Evolutionary conservation across 2,113 vertebrate species (phyloP).

Genomic region (Scortum barcoo): DNA sequence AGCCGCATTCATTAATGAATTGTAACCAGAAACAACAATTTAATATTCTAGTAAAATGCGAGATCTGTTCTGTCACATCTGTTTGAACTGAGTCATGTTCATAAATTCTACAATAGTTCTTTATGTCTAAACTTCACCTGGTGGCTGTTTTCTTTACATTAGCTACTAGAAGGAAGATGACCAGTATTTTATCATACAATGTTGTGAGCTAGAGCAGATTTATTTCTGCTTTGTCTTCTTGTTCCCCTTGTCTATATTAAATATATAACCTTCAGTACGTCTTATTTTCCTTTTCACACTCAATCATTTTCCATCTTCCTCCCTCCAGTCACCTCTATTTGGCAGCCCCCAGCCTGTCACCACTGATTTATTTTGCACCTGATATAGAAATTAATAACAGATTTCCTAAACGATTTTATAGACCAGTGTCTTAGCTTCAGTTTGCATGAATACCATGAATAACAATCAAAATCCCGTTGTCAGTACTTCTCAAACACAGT

Average conservation of each 20-base stretch:
- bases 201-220: background rate
- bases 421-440: background rate
- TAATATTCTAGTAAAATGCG: background rate
- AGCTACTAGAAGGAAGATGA: background rate
- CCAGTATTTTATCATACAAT: background rate
- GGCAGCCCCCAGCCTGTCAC: slow-evolving; percentile 22
- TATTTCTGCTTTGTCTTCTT: background rate
- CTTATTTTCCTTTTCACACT: slow-evolving; percentile 18
- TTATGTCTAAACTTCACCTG: background rate
- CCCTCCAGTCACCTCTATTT: slow-evolving; percentile 28
- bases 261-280: slow-evolving; percentile 11
- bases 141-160: slow-evolving; percentile 8
- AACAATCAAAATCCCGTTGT: slow-evolving; percentile 29
- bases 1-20: background rate
- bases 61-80: background rate
- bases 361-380: slow-evolving; percentile 47
- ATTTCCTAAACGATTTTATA: slow-evolving; percentile 31
- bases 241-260: background rate
- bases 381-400: slow-evolving; percentile 30
- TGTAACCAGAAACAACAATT: background rate
- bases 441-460: slow-evolving; percentile 42
- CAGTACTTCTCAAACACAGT: slow-evolving; percentile 40
- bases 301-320: slow-evolving; percentile 26
- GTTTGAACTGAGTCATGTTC: background rate
- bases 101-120: background rate